phyloP scores from a whole-genome alignment of 1,140 invertebrate genomes.

The Amyelois transitella region DNA sequence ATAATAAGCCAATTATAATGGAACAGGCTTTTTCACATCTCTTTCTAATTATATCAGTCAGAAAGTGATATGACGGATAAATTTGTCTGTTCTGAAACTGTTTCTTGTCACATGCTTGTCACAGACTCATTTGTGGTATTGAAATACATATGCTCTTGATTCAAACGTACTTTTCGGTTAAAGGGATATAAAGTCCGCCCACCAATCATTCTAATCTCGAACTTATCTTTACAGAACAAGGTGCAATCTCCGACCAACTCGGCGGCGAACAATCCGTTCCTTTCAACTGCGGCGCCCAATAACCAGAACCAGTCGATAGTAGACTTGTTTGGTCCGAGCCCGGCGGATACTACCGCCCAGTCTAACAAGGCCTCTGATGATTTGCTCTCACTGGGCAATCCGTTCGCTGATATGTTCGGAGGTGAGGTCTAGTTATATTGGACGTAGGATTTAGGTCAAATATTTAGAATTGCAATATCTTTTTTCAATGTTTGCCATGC shows the following conservation, averaged over 20 bases:
- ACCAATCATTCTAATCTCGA: neutral
- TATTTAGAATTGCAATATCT: too few species aligned
- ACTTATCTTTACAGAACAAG: conserved; percentile 78
- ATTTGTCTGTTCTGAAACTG: too few species aligned
- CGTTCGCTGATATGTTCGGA: conserved; percentile 91
- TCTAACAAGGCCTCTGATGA: conserved; percentile 89
- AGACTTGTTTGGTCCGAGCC: conserved; percentile 83
- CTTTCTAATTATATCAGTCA: too few species aligned
- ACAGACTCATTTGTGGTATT: neutral
- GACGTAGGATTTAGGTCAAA: too few species aligned
- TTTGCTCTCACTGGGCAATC: conserved; percentile 91
- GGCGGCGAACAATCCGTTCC: conserved; percentile 89
- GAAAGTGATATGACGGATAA: too few species aligned
- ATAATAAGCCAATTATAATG: too few species aligned
- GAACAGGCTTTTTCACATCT: too few species aligned
- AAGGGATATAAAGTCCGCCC: neutral
- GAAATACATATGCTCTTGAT: neutral
- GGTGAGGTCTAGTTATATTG: conserved; percentile 35
- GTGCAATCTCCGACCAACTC: conserved; percentile 83
- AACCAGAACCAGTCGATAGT: conserved; percentile 81
- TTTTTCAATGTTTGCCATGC: too few species aligned
- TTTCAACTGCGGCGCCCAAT: conserved; percentile 76
- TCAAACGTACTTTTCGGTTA: neutral
- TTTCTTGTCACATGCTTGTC: neutral
- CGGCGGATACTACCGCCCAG: conserved; percentile 42